A percentile compares a stretch with the other conserved stretches of the same genome.
These are phyloP conservation scores for Adelphocoris suturalis DNA, from an alignment of 2,888 invertebrate genomes.

Conservation along the genomic window DNA sequence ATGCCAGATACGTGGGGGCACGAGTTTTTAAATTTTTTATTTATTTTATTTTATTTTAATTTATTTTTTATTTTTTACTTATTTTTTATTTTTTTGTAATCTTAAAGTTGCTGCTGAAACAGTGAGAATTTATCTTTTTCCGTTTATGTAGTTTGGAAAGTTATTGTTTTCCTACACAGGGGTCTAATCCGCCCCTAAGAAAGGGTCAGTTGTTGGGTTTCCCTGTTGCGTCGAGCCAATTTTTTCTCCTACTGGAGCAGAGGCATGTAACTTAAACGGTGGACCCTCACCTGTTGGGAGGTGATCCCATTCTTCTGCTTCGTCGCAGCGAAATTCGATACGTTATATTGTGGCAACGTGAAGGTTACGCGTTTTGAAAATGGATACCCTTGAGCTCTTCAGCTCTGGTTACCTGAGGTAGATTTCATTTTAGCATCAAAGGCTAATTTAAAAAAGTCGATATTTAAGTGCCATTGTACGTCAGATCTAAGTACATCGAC, in stretches of 20 bases:
- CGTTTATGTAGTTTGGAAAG: too few species aligned
- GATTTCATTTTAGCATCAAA: not conserved
- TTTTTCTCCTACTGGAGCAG: not conserved
- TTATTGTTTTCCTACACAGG: too few species aligned
- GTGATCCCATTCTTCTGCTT: constrained; percentile 9
- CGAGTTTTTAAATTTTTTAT: too few species aligned
- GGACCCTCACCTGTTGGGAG: constrained; percentile 9
- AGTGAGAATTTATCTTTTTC: too few species aligned
- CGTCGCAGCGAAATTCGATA: not conserved
- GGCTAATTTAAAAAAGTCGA: not conserved
- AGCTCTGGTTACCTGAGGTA: not conserved
- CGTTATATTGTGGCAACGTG: not conserved
- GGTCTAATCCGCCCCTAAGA: too few species aligned
- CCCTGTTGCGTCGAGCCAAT: not conserved
- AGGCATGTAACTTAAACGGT: not conserved
- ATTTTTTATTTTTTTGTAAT: too few species aligned
- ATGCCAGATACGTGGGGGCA: too few species aligned
- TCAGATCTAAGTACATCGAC: too few species aligned
- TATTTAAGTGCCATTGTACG: too few species aligned
- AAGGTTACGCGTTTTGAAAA: not conserved
- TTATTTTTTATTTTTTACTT: too few species aligned
- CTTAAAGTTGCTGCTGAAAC: too few species aligned
- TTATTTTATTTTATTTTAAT: too few species aligned
- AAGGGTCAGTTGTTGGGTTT: not conserved
- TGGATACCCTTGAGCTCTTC: not conserved